These are phyloP conservation scores for Porites rus DNA, from an alignment of 92 coral and sea anemone genomes.

Conservation along the genomic window DNA sequence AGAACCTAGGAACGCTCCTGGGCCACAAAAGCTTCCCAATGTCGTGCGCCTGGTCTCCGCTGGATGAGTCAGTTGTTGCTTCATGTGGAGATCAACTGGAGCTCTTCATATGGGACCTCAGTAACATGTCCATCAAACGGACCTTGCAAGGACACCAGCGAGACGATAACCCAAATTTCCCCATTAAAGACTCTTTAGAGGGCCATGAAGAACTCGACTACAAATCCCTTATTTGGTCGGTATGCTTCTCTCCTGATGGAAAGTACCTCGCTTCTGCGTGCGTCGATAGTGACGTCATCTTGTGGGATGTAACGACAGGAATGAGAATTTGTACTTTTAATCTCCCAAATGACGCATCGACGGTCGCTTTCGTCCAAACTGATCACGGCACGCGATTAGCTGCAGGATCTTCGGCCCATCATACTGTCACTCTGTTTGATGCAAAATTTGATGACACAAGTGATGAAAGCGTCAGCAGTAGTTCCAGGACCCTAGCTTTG, in stretches of 20 bases:
- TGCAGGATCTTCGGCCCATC: constrained; percentile 72
- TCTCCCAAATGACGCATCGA: constrained; percentile 69
- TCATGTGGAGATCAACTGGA: constrained; percentile 66
- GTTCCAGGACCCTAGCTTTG: constrained; percentile 60
- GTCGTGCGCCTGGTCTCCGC: constrained; percentile 68
- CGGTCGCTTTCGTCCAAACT: constrained; percentile 52
- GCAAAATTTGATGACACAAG: constrained; percentile 8
- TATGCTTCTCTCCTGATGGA: constrained; percentile 67
- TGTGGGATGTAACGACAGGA: constrained; percentile 70
- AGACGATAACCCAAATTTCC: constrained; percentile 70
- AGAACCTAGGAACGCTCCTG: constrained; percentile 40
- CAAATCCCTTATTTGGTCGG: constrained; percentile 72
- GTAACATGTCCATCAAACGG: neutral
- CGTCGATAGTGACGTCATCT: constrained; percentile 62
- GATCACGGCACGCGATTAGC: constrained; percentile 62
- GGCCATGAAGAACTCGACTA: constrained; percentile 52
- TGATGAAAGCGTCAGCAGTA: constrained; percentile 5
- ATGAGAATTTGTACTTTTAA: constrained; percentile 45
- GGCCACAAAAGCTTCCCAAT: constrained; percentile 60
- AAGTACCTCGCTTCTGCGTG: constrained; percentile 64
- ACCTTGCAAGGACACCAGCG: constrained; percentile 59
- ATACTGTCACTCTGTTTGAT: constrained; percentile 66
- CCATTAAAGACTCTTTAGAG: constrained; percentile 50
- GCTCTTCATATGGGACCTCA: constrained; percentile 70
- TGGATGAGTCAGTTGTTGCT: constrained; percentile 59